Percentiles rank a stretch among this genome's conserved stretches.
Conservation (phyloP, 2,888 invertebrate species). For the Cetonia aurata region DNA sequence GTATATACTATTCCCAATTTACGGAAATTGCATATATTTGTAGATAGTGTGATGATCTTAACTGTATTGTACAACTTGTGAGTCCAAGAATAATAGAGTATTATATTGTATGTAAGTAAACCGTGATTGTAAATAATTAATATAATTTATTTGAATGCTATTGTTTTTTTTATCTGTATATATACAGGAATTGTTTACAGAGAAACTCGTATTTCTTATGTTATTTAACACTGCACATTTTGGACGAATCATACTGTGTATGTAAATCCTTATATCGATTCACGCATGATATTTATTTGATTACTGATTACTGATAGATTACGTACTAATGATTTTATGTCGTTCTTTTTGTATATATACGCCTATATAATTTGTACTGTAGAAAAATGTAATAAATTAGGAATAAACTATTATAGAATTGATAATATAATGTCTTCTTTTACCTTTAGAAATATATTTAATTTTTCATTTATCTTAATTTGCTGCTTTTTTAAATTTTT, state of each 20-base stretch:
- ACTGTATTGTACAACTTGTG: conserved; percentile 27
- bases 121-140: no score
- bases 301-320: conserved; percentile 17
- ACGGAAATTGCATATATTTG: no score
- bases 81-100: conserved; percentile 1
- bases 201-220: not conserved
- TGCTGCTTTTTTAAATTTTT: no score
- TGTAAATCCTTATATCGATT: conserved; percentile 2
- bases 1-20: no score
- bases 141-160: no score
- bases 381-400: conserved; percentile 27
- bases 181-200: not conserved
- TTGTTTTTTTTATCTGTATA: no score
- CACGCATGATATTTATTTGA: conserved; percentile 22
- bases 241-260: conserved; percentile 21
- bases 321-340: not conserved
- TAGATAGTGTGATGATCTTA: conserved; percentile 39
- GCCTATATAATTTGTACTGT: conserved; percentile 16
- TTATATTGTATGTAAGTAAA: no score
- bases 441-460: no score
- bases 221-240: not conserved
- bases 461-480: no score
- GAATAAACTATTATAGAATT: conserved; percentile 7
- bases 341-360: conserved; percentile 11
- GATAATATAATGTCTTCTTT: not conserved